A percentile compares a stretch with the other conserved stretches of the same genome.
Conservation (phyloP, 2,888 invertebrate genomes). For the Pterobdella sp. region DNA sequence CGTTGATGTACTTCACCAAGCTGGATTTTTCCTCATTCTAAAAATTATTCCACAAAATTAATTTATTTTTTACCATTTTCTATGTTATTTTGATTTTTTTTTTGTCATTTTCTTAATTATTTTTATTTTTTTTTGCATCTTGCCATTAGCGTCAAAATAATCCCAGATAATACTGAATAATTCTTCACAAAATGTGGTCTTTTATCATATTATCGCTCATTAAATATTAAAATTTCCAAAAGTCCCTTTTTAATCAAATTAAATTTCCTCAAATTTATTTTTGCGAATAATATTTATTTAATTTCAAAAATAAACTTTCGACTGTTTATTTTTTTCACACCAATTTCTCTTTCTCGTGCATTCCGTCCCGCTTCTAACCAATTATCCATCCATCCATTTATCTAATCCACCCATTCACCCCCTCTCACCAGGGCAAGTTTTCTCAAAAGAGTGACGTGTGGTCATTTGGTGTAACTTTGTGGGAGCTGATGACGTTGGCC, state of each 20-base stretch:
- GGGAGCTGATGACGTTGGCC: conserved; percentile 74
- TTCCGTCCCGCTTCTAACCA: too few relatives aligned
- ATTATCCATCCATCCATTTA: too few relatives aligned
- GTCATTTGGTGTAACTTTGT: conserved; percentile 78
- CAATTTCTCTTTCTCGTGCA: too few relatives aligned
- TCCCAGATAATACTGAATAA: too few relatives aligned
- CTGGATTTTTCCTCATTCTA: background rate
- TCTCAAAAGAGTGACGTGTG: conserved; percentile 79
- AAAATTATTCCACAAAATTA: background rate
- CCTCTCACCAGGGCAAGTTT: conserved; percentile 66
- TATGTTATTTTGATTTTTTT: background rate
- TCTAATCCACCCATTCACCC: background rate
- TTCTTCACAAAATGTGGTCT: too few relatives aligned
- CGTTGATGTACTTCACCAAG: too few relatives aligned
- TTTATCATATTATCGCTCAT: too few relatives aligned
- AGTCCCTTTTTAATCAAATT: too few relatives aligned
- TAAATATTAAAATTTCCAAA: too few relatives aligned
- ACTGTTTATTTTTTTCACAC: too few relatives aligned
- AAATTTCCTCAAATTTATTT: background rate
- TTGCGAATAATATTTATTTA: background rate
- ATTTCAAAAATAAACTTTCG: background rate
- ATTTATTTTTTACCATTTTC: background rate
- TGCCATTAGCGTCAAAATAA: too few relatives aligned
- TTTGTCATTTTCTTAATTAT: background rate
- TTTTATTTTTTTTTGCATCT: background rate